These are phyloP conservation scores for Drosophila nigricruria DNA, from an alignment of 2,888 invertebrate genomes.

Conservation along the genomic window DNA sequence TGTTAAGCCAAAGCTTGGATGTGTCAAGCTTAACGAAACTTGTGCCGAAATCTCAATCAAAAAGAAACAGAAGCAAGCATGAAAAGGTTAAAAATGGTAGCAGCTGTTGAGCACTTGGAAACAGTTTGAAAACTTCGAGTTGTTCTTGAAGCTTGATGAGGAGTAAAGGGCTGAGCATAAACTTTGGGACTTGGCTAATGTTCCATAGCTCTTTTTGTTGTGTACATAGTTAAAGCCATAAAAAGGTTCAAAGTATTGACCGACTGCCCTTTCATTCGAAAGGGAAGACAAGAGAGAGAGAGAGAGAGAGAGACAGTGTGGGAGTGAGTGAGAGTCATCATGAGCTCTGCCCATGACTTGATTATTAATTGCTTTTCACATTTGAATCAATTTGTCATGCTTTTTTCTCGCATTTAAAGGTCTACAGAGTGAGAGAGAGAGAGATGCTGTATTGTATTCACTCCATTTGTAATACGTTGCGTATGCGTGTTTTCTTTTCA, in stretches of 20 bases:
- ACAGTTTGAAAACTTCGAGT: constrained; percentile 18
- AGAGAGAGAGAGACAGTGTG: neutral
- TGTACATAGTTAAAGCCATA: constrained; percentile 13
- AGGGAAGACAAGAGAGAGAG: too few species aligned
- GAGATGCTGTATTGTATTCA: neutral
- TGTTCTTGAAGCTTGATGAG: constrained; percentile 6
- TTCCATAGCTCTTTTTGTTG: constrained; percentile 37
- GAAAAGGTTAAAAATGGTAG: constrained; percentile 31
- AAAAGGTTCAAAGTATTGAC: constrained; percentile 24
- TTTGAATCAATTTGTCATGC: constrained; percentile 73
- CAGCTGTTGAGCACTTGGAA: constrained; percentile 33
- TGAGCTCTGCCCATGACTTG: constrained; percentile 48
- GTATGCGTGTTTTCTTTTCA: constrained; percentile 76
- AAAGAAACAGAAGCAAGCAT: constrained; percentile 2
- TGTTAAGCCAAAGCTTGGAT: neutral
- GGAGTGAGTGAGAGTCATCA: constrained; percentile 19
- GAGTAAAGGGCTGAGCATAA: constrained; percentile 8
- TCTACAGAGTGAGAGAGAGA: neutral
- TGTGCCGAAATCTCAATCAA: constrained; percentile 28
- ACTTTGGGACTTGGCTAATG: constrained; percentile 49
- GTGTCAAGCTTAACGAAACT: constrained; percentile 19
- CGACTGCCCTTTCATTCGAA: constrained; percentile 1
- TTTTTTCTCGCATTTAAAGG: constrained; percentile 29
- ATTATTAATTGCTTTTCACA: constrained; percentile 74
- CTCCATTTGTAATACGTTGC: constrained; percentile 53